Evolutionary conservation across 2,113 vertebrate species (phyloP).

Genomic region (Mirounga angustirostris): DNA sequence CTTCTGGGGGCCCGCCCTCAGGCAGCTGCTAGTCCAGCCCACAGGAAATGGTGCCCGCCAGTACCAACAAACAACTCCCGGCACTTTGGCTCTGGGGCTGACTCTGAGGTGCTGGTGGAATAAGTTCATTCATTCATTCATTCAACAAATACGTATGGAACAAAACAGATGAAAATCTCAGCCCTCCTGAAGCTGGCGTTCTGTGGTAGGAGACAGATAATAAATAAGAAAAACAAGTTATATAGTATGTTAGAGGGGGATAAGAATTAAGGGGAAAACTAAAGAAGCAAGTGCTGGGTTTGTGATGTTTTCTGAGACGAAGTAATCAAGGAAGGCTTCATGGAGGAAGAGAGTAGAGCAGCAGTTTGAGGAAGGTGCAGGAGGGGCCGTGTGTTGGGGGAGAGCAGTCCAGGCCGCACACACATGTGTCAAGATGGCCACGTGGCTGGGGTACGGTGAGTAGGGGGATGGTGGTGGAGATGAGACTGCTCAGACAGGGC

Average conservation of each 20-base stretch:
- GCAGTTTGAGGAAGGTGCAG: background rate
- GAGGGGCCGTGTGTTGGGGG: background rate
- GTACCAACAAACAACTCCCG: background rate
- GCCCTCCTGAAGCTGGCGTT: background rate
- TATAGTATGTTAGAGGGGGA: background rate
- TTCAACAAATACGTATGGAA: background rate
- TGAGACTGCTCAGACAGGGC: background rate
- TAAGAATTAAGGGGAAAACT: background rate
- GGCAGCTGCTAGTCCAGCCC: background rate
- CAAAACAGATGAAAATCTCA: background rate
- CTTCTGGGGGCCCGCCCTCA: background rate
- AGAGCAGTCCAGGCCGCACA: background rate
- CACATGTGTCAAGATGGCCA: background rate
- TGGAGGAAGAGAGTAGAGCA: background rate
- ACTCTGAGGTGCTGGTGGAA: background rate
- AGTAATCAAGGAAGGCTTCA: background rate
- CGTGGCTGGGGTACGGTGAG: background rate
- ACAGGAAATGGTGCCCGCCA: background rate
- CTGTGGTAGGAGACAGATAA: background rate
- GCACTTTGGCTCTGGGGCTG: background rate
- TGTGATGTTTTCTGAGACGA: background rate
- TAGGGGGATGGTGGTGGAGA: accelerated
- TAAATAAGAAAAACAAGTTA: background rate
- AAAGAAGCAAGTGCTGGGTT: background rate
- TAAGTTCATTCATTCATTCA: too few species aligned